These are phyloP conservation scores for Esox masquinongy DNA, from an alignment of 2,797 vertebrate species.

Conservation along the genomic window DNA sequence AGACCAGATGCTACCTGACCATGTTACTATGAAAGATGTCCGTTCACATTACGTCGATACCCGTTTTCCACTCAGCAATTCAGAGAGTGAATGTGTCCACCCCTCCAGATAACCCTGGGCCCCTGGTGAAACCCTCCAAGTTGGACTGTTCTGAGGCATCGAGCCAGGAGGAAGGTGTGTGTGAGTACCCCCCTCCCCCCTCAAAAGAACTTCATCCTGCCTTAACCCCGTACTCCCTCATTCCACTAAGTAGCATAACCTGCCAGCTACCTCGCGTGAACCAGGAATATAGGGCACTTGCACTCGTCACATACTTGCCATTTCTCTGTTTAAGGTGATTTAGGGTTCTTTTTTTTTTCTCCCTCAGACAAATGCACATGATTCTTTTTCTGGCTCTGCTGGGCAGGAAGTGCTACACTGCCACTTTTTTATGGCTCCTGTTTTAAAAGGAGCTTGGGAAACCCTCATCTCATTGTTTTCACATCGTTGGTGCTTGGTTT, in stretches of 20 bases:
- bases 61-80: background rate
- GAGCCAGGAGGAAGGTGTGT: slow-evolving; percentile 93
- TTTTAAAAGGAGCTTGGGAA: slow-evolving; percentile 40
- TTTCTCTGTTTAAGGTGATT: background rate
- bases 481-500: slow-evolving; percentile 5
- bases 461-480: slow-evolving; percentile 43
- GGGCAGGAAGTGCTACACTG: slow-evolving; percentile 5
- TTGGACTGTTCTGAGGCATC: slow-evolving; percentile 91
- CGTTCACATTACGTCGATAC: background rate
- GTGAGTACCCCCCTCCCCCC: background rate
- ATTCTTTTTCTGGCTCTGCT: background rate
- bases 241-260: background rate
- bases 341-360: background rate
- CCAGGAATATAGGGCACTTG: background rate
- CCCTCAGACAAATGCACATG: background rate
- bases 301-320: background rate
- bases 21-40: background rate
- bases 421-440: slow-evolving; percentile 27
- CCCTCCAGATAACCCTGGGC: slow-evolving; percentile 79
- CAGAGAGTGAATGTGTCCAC: background rate
- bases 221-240: background rate
- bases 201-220: background rate
- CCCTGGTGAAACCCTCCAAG: slow-evolving; percentile 80
- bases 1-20: background rate
- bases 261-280: background rate